Evolutionary conservation across 2,797 vertebrate genomes (phyloP).

Genomic region (Salarias fasciatus): DNA sequence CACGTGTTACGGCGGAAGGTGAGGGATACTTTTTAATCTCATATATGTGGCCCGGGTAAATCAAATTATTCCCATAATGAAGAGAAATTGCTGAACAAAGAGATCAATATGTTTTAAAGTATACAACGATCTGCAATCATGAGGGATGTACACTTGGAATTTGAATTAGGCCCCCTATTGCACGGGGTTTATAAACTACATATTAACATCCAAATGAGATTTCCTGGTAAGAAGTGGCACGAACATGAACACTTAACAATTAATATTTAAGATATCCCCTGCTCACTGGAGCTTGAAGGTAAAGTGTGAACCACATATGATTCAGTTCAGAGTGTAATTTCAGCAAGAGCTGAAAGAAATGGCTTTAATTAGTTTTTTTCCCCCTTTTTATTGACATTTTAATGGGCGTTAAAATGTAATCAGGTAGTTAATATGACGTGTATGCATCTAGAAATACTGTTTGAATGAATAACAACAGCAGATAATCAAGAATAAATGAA

Average conservation of each 20-base stretch:
- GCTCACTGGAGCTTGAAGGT: slow-evolving; percentile 58
- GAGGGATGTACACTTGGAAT: slow-evolving; percentile 71
- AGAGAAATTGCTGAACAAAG: slow-evolving; percentile 76
- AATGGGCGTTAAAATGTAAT: slow-evolving; percentile 62
- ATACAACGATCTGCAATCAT: slow-evolving; percentile 69
- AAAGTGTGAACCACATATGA: slow-evolving; percentile 58
- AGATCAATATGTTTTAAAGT: slow-evolving; percentile 78
- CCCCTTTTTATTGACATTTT: slow-evolving; percentile 13
- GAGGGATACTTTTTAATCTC: slow-evolving; percentile 77
- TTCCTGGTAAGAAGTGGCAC: slow-evolving; percentile 59
- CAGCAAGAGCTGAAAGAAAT: slow-evolving; percentile 43
- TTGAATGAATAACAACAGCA: slow-evolving; percentile 44
- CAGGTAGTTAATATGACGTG: slow-evolving; percentile 52
- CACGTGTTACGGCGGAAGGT: slow-evolving; percentile 66
- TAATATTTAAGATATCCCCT: slow-evolving; percentile 62
- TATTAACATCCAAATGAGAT: slow-evolving; percentile 61
- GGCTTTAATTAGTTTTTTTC: slow-evolving; percentile 54
- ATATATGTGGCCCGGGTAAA: slow-evolving; percentile 75
- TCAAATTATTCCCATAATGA: slow-evolving; percentile 80
- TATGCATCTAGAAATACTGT: slow-evolving; percentile 37
- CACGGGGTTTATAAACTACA: slow-evolving; percentile 39
- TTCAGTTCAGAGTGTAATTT: slow-evolving; percentile 60
- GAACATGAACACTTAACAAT: slow-evolving; percentile 66
- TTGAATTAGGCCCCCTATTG: slow-evolving; percentile 51
- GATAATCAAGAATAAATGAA: slow-evolving; percentile 33